Base-by-base conservation (phyloP, 1,140 invertebrate genomes). In the Oedothorax gibbosus region DNA sequence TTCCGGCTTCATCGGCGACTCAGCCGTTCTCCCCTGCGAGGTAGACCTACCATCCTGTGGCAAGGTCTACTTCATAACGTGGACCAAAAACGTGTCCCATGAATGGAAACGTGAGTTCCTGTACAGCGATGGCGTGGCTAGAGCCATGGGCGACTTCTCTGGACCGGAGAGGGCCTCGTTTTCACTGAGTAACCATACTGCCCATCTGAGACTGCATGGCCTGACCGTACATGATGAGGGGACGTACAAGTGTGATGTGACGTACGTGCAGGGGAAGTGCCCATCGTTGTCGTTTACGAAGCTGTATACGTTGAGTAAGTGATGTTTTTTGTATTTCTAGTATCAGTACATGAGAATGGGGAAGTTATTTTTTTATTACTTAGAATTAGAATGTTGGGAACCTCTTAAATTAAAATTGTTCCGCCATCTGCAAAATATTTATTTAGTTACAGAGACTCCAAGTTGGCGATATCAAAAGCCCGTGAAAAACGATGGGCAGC, bases 231-330 rank as follows among this genome's bases (percentile, higher is more conserved):
- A 93, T 75, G 95, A 96, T 89, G 95, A 96, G 88, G 95, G 94
- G 0, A 91, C 94, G 15, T 96, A 95, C 91, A 94, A 94, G 87
- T 96, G 95, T 89, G 95, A 96, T 89, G 94, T 95, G 86, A 96
- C 95, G 2, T 96, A 96, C 89, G 90, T 95, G 8, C 93, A 95
- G 88, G 94, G 87, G 20, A 86, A 87, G 62, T 87, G 87, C 54
- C 87, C 87, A 51, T 87, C 87, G 15, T 71, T 87, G 14, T 87
- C 87, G 62, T 87, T 87, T 71, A 87, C 85, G 20, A 84, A 81
- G 21, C 87, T 87, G 12, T 80, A 85, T 56, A 87, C 86, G 15
- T 53, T 87, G 21, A 81, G 87, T 87, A 68, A 87, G 87, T 87
- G 20, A 10, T 71, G n/a, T 11, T 71, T 71, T 71, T 35, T 35